These are phyloP conservation scores for Homarus americanus DNA, from an alignment of 1,140 invertebrate species.

Conservation along the genomic window DNA sequence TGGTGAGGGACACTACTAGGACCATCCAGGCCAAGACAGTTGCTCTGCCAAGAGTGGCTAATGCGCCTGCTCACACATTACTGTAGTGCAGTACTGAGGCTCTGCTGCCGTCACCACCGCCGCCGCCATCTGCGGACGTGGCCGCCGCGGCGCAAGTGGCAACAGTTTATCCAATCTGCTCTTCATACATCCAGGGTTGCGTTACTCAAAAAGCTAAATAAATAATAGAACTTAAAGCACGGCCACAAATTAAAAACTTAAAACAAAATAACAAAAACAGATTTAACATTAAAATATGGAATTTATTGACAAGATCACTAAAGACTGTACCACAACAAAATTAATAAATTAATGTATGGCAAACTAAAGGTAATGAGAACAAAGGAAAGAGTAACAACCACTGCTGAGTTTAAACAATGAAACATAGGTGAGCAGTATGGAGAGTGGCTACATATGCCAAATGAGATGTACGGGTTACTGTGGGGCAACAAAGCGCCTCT, in stretches of 20 bases:
- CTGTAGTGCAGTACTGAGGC: not conserved
- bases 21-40: not conserved
- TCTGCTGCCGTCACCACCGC: slow-evolving; percentile 21
- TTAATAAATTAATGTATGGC: slow-evolving; percentile 58
- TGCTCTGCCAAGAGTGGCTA: not conserved
- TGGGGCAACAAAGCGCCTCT: not conserved
- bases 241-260: slow-evolving; percentile 33
- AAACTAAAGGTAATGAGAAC: slow-evolving; percentile 57
- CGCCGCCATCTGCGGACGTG: not conserved
- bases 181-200: slow-evolving; percentile 45
- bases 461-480: not conserved
- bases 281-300: slow-evolving; percentile 57
- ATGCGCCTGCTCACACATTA: not conserved
- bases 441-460: slow-evolving; percentile 41
- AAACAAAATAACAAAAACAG: slow-evolving; percentile 50
- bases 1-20: not conserved
- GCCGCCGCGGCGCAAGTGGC: slow-evolving; percentile 54
- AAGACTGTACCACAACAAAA: slow-evolving; percentile 52
- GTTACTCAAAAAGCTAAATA: slow-evolving; percentile 44
- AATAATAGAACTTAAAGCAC: slow-evolving; percentile 52
- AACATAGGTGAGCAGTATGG: slow-evolving; percentile 50
- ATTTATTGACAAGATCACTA: slow-evolving; percentile 56
- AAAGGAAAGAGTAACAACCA: slow-evolving; percentile 57
- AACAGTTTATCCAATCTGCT: slow-evolving; percentile 49
- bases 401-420: slow-evolving; percentile 52